Evolutionary conservation across 30 jellyfish, hydroid and myxozoan species (phyloP).

Genomic region (Turritopsis dohrnii): DNA sequence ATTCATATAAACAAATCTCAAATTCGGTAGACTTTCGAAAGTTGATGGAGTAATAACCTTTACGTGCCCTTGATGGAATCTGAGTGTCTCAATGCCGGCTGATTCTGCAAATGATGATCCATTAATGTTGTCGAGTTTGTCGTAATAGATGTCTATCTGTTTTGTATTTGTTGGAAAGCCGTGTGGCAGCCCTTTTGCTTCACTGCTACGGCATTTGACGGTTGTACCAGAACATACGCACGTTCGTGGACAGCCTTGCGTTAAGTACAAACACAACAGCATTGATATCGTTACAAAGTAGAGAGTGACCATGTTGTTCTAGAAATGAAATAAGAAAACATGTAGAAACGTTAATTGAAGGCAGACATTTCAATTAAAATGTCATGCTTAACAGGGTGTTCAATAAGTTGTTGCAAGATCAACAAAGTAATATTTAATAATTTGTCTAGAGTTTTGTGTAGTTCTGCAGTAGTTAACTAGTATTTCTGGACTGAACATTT

Average conservation of each 20-base stretch:
- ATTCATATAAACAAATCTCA: neutral
- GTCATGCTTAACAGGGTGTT: no score
- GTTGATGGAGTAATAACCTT: neutral
- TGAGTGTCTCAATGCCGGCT: neutral
- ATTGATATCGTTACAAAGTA: neutral
- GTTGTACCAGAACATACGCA: neutral
- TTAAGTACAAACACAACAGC: neutral
- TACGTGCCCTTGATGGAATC: neutral
- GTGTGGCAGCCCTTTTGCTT: neutral
- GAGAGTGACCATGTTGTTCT: neutral
- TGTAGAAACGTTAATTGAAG: no score
- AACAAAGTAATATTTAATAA: no score
- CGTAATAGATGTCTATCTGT: neutral
- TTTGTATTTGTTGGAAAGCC: neutral
- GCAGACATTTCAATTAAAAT: no score
- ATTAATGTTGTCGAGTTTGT: neutral
- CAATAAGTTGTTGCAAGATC: no score
- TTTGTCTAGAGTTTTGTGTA: no score
- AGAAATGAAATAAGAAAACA: neutral
- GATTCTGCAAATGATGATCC: neutral
- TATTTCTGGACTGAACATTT: no score
- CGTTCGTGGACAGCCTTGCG: neutral
- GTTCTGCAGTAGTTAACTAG: no score
- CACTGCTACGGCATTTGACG: neutral
- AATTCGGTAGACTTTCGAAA: neutral